phyloP scores from a whole-genome alignment of 2,888 invertebrate genomes.

The Ochropleura leucogaster region DNA sequence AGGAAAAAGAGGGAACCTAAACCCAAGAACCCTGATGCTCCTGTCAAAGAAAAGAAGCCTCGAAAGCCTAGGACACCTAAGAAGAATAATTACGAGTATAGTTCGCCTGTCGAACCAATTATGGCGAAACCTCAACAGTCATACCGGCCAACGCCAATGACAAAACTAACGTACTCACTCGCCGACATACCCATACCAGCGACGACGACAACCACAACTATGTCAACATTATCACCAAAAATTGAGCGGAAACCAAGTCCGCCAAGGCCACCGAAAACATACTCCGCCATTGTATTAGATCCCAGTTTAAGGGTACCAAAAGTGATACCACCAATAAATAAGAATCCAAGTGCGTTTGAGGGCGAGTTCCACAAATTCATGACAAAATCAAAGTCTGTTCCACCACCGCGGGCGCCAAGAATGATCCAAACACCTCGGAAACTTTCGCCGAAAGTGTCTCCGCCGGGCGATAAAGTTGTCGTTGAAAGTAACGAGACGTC shows the following conservation, averaged over 20 bases:
- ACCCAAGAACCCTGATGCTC: slow-evolving; percentile 67
- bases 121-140: slow-evolving; percentile 70
- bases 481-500: slow-evolving; percentile 65
- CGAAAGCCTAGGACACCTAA: slow-evolving; percentile 82
- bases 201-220: neutral
- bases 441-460: slow-evolving; percentile 5
- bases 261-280: slow-evolving; percentile 46
- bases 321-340: slow-evolving; percentile 79
- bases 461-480: slow-evolving; percentile 61
- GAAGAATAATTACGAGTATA: slow-evolving; percentile 75
- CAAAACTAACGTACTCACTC: slow-evolving; percentile 22
- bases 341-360: slow-evolving; percentile 85
- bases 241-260: slow-evolving; percentile 41
- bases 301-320: slow-evolving; percentile 74
- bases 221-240: slow-evolving; percentile 37
- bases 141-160: slow-evolving; percentile 51
- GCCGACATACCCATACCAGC: slow-evolving; percentile 19
- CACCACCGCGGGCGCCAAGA: neutral
- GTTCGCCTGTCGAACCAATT: slow-evolving; percentile 78
- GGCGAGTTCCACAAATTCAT: slow-evolving; percentile 86
- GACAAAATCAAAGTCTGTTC: slow-evolving; percentile 52
- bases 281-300: slow-evolving; percentile 66
- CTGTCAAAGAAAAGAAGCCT: slow-evolving; percentile 78
- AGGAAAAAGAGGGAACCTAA: slow-evolving; percentile 73
- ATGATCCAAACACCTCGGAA: slow-evolving; percentile 5